phyloP scores from a whole-genome alignment of 2,113 vertebrate species.

The Nansenia antarctica region DNA sequence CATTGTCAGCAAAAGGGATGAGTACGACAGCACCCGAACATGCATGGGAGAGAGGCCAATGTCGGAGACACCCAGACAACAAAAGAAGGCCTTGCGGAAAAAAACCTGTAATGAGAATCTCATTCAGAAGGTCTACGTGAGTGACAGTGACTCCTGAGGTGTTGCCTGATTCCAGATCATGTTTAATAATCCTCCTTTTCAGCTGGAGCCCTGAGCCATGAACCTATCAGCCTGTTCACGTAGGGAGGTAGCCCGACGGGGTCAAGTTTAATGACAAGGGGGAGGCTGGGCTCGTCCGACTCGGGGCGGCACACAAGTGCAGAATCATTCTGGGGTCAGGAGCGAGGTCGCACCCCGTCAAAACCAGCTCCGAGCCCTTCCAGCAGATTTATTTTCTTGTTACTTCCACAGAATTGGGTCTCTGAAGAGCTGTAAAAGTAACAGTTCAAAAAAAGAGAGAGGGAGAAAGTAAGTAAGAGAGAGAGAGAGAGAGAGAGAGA shows the following conservation, averaged over 20 bases:
- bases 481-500: not conserved
- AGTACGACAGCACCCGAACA: too few relatives aligned
- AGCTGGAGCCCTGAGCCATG: slow-evolving; percentile 45
- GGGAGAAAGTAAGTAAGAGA: fast-evolving
- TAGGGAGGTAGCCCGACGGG: slow-evolving; percentile 49
- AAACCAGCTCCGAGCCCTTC: not conserved
- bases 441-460: not conserved
- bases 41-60: not conserved
- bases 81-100: slow-evolving; percentile 20
- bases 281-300: slow-evolving; percentile 48
- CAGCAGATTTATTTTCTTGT: slow-evolving; percentile 31
- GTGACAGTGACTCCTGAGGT: slow-evolving; percentile 69
- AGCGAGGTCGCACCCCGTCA: not conserved
- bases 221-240: slow-evolving; percentile 47
- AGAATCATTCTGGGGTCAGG: slow-evolving; percentile 33
- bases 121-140: slow-evolving; percentile 2
- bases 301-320: slow-evolving; percentile 46
- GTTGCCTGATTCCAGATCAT: slow-evolving; percentile 73
- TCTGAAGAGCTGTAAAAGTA: slow-evolving; percentile 25
- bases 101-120: slow-evolving; percentile 11
- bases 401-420: slow-evolving; percentile 21
- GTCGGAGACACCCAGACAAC: slow-evolving; percentile 19
- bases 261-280: slow-evolving; percentile 61
- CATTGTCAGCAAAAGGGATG: not conserved
- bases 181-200: slow-evolving; percentile 64